Evolutionary conservation across 2,797 vertebrate genomes (phyloP), one percentile per base, ranked within the genome.

Genomic region (Lycodopsis pacificus): DNA sequence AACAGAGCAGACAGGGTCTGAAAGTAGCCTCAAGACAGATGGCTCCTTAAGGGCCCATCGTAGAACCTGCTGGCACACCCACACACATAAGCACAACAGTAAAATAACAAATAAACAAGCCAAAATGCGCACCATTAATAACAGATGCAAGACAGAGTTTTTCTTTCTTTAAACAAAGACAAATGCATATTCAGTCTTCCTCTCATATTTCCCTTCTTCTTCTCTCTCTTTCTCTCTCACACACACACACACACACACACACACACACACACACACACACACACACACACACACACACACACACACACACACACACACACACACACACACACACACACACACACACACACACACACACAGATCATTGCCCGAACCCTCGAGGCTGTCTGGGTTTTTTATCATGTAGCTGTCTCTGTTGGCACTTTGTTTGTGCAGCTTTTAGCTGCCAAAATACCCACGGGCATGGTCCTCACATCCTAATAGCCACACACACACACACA

Each of bases 21-120:
- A 82, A 88, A 74, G 53, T 77, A 85, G 86, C 91, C 89, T 80
- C 5, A 71, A 91, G 88, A 91, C 62, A 90, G 54, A 92, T 49
- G 64, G 70, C 38, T 89, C 90, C 88, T 86, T 68, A 46, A 71
- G 89, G 90, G 89, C 76, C 79, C 73, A 49, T 76, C 89, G 77
- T 42, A 82, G 36, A 90, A 82, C 74, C 68, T 86, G 87, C 78
- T 74, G 75, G 67, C 65, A 76, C 36, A 73, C 46, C 48, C 67
- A 73, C 53, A 67, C 40, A 76, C 63, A 57, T 22, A 61, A 54
- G 27, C 25, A 7, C 42, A 65, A 73, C 54, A 25, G 19, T 14
- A 54, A 65, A n/a, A 77, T 20, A 59, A 61, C 40, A 64, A 76
- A 84, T 36, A 67, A 66, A 83, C 27, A 57, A 62, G 51, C 12